These are phyloP conservation scores for Ochotona princeps DNA, from an alignment of 2,113 vertebrate genomes.

Conservation along the genomic window DNA sequence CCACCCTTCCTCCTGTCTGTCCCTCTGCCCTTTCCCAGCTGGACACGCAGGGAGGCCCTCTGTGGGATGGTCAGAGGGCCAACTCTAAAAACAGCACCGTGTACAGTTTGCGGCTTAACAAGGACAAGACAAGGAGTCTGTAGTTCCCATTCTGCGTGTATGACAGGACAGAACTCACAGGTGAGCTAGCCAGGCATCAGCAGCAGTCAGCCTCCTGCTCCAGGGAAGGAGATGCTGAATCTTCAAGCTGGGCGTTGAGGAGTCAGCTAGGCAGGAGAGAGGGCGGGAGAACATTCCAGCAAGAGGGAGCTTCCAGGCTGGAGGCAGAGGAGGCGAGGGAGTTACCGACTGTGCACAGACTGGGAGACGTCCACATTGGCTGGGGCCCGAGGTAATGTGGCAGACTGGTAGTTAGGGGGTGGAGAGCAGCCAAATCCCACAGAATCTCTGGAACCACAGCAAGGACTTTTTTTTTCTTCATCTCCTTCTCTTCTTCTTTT, in stretches of 20 bases:
- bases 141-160: background rate
- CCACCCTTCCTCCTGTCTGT: background rate
- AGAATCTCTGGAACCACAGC: slow-evolving; percentile 10
- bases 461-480: background rate
- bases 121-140: background rate
- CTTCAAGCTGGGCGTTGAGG: background rate
- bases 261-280: background rate
- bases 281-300: slow-evolving; percentile 29
- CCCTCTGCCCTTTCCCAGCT: background rate
- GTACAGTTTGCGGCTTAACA: background rate
- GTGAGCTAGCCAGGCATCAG: background rate
- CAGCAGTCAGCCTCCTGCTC: too few relatives aligned
- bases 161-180: background rate
- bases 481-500: background rate
- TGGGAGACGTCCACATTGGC: background rate
- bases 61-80: background rate
- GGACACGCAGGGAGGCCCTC: background rate
- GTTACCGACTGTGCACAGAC: background rate
- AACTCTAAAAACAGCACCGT: background rate
- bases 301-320: background rate
- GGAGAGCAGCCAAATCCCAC: background rate
- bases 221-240: background rate
- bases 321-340: background rate
- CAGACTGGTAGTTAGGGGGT: background rate
- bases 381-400: background rate